phyloP scores from a whole-genome alignment of 37 sponge, comb jelly and placozoan genomes.

The Crambe crambe region DNA sequence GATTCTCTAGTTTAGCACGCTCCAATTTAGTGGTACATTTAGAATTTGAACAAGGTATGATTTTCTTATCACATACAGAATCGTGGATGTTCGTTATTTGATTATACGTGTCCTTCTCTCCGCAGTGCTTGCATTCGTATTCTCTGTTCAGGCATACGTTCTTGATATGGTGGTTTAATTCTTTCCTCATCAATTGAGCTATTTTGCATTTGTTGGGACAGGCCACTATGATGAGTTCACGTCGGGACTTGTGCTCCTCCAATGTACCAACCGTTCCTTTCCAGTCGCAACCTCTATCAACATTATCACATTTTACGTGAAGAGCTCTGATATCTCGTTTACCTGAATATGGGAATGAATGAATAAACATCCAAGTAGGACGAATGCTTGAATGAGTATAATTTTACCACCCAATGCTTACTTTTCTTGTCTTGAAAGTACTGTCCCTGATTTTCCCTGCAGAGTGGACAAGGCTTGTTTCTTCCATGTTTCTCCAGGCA shows the following conservation, averaged over 20 bases:
- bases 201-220: conserved; percentile 26
- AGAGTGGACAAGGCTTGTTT: too few species aligned
- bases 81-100: conserved; percentile 20
- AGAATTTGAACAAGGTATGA: conserved; percentile 17
- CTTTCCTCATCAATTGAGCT: neutral
- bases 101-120: conserved; percentile 1
- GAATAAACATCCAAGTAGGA: too few species aligned
- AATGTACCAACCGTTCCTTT: conserved; percentile 16
- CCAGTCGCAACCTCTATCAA: conserved; percentile 12
- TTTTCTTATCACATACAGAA: conserved; percentile 1
- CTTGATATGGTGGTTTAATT: neutral
- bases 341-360: too few species aligned
- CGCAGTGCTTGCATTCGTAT: conserved; percentile 23
- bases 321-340: conserved; percentile 11
- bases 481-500: too few species aligned
- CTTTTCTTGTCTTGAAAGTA: too few species aligned
- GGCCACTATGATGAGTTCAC: neutral
- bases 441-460: too few species aligned
- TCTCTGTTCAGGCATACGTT: conserved; percentile 12
- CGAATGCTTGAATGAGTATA: too few species aligned
- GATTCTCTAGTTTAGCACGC: neutral
- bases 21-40: neutral
- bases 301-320: conserved; percentile 16
- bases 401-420: too few species aligned
- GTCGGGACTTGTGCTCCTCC: conserved; percentile 5